Conservation (phyloP, 1,140 invertebrate species). For the Telenomus remus region DNA sequence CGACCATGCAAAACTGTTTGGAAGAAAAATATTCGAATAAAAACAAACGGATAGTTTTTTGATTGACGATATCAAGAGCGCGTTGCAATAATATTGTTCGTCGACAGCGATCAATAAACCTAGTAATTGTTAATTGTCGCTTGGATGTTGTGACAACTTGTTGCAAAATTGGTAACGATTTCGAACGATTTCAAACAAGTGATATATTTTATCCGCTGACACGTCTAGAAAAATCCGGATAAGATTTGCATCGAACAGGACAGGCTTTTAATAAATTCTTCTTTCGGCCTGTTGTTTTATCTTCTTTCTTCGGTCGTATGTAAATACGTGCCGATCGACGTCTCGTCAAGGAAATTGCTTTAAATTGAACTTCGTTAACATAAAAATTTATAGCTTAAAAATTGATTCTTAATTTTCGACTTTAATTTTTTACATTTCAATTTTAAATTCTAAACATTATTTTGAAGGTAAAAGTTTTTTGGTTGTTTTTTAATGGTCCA, state of each 20-base stretch:
- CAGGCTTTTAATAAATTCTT: slow-evolving; percentile 9
- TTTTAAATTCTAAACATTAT: no score
- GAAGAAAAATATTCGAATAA: no score
- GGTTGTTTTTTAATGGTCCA: no score
- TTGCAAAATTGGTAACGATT: slow-evolving; percentile 8
- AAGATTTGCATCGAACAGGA: neutral
- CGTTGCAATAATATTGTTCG: no score
- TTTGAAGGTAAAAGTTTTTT: no score
- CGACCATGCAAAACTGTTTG: no score
- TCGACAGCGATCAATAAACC: slow-evolving; percentile 8
- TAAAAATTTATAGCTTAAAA: no score
- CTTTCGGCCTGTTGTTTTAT: slow-evolving; percentile 4
- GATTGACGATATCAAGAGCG: no score
- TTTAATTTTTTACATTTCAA: no score
- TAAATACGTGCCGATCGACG: slow-evolving; percentile 5
- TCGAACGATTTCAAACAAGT: neutral
- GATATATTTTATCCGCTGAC: neutral
- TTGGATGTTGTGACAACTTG: neutral
- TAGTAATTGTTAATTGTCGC: slow-evolving; percentile 25
- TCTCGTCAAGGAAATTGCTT: slow-evolving; percentile 16
- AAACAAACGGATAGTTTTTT: no score
- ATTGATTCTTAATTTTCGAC: no score
- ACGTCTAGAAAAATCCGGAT: slow-evolving; percentile 11
- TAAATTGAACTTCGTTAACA: slow-evolving; percentile 26
- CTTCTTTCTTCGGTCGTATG: slow-evolving; percentile 9